These are phyloP conservation scores for Papilio protenor DNA, from an alignment of 2,888 invertebrate species.

Conservation along the genomic window DNA sequence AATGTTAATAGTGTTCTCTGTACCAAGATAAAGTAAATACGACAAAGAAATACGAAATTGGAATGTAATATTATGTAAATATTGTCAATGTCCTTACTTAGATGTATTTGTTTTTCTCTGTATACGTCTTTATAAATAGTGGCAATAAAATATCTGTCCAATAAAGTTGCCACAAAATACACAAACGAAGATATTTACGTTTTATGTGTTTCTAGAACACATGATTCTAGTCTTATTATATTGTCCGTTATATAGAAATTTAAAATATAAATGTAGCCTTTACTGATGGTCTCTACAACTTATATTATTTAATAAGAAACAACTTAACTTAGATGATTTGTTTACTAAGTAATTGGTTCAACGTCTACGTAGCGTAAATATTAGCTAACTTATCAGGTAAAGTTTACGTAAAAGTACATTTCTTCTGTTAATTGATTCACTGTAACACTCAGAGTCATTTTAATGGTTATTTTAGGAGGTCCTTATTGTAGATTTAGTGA, in stretches of 20 bases:
- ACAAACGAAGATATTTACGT: not conserved
- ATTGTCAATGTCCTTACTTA: not conserved
- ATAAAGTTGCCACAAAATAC: not conserved
- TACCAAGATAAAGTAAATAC: conserved; percentile 1
- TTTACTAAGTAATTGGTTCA: not conserved
- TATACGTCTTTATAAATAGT: conserved; percentile 2
- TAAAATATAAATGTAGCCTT: too few species aligned
- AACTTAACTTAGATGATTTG: not conserved
- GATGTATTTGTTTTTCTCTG: not conserved
- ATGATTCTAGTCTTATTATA: not conserved
- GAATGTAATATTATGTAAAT: conserved; percentile 11
- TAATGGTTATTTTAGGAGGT: not conserved
- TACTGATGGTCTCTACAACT: not conserved
- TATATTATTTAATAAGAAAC: not conserved
- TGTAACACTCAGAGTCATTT: not conserved
- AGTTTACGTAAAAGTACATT: not conserved
- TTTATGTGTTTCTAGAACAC: not conserved
- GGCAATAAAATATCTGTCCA: conserved; percentile 12
- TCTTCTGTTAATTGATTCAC: not conserved
- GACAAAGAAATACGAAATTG: not conserved
- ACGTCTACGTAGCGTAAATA: too few species aligned
- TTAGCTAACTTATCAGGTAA: not conserved
- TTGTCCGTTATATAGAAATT: not conserved
- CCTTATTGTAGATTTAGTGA: not conserved
- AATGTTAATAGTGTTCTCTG: not conserved